phyloP scores from a whole-genome alignment of 1,140 invertebrate species.

The Phymastichus coffea region DNA sequence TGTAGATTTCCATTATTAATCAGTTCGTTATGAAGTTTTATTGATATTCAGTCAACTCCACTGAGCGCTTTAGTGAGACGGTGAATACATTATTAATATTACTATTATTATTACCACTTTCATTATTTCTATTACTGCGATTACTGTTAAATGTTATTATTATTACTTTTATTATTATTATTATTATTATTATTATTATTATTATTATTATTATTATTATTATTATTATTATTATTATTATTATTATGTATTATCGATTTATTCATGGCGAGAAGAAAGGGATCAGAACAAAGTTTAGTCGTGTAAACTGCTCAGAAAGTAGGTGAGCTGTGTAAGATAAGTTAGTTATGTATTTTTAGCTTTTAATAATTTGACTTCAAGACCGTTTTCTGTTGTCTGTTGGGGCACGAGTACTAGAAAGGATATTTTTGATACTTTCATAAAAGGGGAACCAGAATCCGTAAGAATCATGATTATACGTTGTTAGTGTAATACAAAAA shows the following conservation, averaged over 20 bases:
- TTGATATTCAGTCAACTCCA: slow-evolving; percentile 35
- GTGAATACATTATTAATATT: slow-evolving; percentile 33
- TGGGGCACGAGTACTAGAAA: slow-evolving; percentile 53
- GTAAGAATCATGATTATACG: slow-evolving; percentile 2
- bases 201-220: slow-evolving; percentile 26
- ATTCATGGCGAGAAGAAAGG: slow-evolving; percentile 34
- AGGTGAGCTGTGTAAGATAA: slow-evolving; percentile 37
- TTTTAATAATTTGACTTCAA: slow-evolving; percentile 49
- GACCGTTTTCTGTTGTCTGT: slow-evolving; percentile 50
- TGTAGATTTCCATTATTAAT: slow-evolving; percentile 48
- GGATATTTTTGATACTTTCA: slow-evolving; percentile 63
- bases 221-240: slow-evolving; percentile 27
- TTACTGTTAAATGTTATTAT: too few species aligned
- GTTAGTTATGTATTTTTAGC: slow-evolving; percentile 40
- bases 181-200: slow-evolving; percentile 32
- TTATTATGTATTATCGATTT: too few species aligned
- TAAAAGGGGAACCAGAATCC: slow-evolving; percentile 48
- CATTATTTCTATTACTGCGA: slow-evolving; percentile 23
- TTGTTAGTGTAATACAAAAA: neutral
- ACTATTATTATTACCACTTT: slow-evolving; percentile 25
- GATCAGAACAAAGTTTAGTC: slow-evolving; percentile 35
- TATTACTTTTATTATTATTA: slow-evolving; percentile 26
- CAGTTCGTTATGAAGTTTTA: too few species aligned
- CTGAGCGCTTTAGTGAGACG: slow-evolving; percentile 38
- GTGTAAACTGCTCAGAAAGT: slow-evolving; percentile 31